Percentiles rank a stretch among this genome's conserved stretches.
Evolutionary conservation across 64 coral and sea anemone genomes (phyloP).

Genomic region (Actinia equina): DNA sequence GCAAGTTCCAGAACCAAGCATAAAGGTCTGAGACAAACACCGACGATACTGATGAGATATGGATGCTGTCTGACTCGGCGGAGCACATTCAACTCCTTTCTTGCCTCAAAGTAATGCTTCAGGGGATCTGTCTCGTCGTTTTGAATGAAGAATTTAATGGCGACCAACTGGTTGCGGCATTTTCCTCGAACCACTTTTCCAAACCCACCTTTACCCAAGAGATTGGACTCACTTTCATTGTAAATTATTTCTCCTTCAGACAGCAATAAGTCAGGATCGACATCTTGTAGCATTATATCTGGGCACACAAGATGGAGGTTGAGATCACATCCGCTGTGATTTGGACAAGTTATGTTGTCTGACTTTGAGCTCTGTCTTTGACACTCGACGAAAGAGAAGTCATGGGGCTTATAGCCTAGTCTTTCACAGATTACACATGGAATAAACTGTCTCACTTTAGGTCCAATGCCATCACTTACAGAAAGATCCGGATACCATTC

Average conservation of each 20-base stretch:
- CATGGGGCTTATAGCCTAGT: conserved; percentile 45
- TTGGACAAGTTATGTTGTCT: conserved; percentile 72
- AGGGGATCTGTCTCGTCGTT: conserved; percentile 58
- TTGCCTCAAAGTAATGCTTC: conserved; percentile 75
- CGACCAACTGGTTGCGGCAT: conserved; percentile 67
- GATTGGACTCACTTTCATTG: conserved; percentile 61
- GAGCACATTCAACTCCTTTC: conserved; percentile 89
- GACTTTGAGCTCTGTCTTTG: conserved; percentile 62
- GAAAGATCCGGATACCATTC: conserved; percentile 87
- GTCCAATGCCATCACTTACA: conserved; percentile 53
- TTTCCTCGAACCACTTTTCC: conserved; percentile 80
- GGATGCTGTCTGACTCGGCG: conserved; percentile 88
- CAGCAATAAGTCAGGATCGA: conserved; percentile 79
- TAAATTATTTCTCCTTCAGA: conserved; percentile 56
- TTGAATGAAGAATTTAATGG: conserved; percentile 76
- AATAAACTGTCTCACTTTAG: conserved; percentile 64
- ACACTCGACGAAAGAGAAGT: conserved; percentile 79
- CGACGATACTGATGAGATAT: conserved; percentile 86
- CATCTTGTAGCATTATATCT: conserved; percentile 93
- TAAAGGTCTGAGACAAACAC: conserved; percentile 80
- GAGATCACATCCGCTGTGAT: conserved; percentile 44
- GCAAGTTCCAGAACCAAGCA: conserved; percentile 92
- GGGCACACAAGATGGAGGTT: conserved; percentile 78
- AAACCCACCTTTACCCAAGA: conserved; percentile 78
- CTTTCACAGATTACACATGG: conserved; percentile 69